Evolutionary conservation across 2,113 vertebrate species (phyloP).

Genomic region (Lasiurus cinereus): DNA sequence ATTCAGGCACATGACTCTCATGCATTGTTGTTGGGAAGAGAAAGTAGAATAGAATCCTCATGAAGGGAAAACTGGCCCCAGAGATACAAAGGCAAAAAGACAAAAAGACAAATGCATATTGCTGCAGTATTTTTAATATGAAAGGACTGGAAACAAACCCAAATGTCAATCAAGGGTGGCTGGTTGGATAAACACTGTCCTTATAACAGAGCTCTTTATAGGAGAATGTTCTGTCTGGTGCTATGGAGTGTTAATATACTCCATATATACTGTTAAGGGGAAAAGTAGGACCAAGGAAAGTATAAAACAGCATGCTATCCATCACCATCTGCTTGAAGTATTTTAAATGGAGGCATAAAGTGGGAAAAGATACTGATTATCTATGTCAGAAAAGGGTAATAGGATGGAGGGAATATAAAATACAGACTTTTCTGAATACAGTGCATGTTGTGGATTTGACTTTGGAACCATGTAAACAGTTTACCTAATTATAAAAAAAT

Average conservation of each 20-base stretch:
- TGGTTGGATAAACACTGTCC: not conserved
- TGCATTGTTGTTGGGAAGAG: not conserved
- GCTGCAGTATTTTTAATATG: not conserved
- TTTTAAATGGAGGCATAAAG: not conserved
- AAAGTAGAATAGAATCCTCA: not conserved
- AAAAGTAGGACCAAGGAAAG: not conserved
- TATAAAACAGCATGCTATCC: not conserved
- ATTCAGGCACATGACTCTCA: not conserved
- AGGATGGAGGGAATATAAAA: not conserved
- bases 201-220: constrained; percentile 13
- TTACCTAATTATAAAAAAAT: not conserved
- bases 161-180: not conserved
- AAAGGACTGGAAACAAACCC: not conserved
- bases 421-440: not conserved
- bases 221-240: not conserved
- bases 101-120: not conserved
- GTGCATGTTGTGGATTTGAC: not conserved
- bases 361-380: not conserved
- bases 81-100: not conserved
- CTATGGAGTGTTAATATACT: not conserved
- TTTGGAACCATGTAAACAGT: not conserved
- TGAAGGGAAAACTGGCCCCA: not conserved
- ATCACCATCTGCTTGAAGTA: not conserved
- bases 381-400: not conserved
- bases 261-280: not conserved